Conservation (phyloP, 2,113 vertebrate species). For the Epinephelus lanceolatus region DNA sequence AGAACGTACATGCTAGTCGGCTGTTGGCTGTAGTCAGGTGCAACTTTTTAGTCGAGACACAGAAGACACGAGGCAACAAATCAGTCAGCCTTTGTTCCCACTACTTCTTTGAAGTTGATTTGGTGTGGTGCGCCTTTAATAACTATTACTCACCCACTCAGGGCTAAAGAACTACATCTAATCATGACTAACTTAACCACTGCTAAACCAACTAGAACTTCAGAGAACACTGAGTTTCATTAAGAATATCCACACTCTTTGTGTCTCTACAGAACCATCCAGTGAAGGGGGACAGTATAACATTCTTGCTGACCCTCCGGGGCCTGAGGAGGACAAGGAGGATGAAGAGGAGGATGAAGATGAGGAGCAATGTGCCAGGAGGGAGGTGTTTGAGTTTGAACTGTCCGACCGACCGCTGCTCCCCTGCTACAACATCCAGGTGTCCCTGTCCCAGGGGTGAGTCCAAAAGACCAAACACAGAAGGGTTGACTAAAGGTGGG, state of each 20-base stretch:
- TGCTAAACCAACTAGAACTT: no score
- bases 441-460: slow-evolving; percentile 56
- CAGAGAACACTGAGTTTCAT: not conserved
- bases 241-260: not conserved
- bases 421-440: slow-evolving; percentile 73
- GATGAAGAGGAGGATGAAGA: slow-evolving; percentile 53
- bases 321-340: slow-evolving; percentile 67
- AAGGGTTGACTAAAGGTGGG: no score
- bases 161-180: not conserved
- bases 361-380: slow-evolving; percentile 46
- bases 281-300: slow-evolving; percentile 1
- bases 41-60: no score
- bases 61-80: no score
- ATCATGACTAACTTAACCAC: not conserved
- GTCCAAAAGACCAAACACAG: not conserved
- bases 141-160: no score
- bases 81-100: no score
- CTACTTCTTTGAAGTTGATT: no score
- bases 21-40: no score
- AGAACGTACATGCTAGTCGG: no score
- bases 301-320: slow-evolving; percentile 64
- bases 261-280: slow-evolving; percentile 36
- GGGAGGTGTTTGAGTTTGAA: slow-evolving; percentile 75
- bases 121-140: no score
- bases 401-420: slow-evolving; percentile 69